phyloP scores from a whole-genome alignment of 2,797 vertebrate species.

The Parauchenoglanis punctatus region DNA sequence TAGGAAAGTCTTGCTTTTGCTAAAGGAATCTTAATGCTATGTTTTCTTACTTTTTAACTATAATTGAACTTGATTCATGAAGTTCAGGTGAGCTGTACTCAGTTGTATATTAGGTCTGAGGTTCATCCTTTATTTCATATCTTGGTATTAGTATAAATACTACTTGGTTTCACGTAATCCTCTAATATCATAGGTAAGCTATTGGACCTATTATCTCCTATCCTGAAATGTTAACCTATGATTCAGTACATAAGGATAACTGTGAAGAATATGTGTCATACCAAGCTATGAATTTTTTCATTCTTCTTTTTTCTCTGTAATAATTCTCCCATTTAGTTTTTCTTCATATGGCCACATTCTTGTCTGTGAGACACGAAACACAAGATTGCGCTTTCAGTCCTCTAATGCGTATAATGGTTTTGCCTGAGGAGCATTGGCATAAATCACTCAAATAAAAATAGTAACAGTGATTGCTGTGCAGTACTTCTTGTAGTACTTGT shows the following conservation, averaged over 20 bases:
- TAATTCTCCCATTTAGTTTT: background rate
- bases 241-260: background rate
- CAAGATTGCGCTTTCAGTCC: background rate
- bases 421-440: conserved; percentile 8
- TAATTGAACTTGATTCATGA: background rate
- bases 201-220: background rate
- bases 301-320: background rate
- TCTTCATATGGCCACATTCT: background rate
- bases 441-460: conserved; percentile 20
- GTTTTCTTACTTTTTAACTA: too few species aligned
- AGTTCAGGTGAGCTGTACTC: too few species aligned
- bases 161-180: background rate
- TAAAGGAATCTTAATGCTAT: background rate
- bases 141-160: background rate
- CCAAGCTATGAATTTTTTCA: background rate
- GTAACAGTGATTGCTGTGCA: background rate
- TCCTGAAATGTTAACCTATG: background rate
- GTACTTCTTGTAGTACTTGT: background rate
- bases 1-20: background rate
- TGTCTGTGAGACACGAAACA: background rate
- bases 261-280: background rate
- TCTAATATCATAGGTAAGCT: background rate
- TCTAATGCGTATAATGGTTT: conserved; percentile 10
- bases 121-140: background rate
- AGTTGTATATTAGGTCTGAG: background rate